These are phyloP conservation scores for Zophobas atratus DNA, from an alignment of 1,140 invertebrate species.

Conservation along the genomic window DNA sequence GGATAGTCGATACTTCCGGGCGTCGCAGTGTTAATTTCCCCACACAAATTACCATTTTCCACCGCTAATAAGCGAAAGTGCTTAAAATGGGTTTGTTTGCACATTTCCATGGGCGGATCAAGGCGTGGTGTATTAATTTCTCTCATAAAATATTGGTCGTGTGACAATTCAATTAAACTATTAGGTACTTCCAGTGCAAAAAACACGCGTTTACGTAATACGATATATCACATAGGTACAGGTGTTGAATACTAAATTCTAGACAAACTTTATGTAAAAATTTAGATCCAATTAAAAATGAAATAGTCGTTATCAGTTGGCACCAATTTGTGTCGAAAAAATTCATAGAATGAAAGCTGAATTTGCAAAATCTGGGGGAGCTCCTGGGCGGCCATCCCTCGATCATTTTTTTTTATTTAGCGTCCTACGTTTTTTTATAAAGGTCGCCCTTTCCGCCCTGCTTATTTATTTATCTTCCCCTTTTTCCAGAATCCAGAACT, in stretches of 20 bases:
- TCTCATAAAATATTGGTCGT: background rate
- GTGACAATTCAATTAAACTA: background rate
- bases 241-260: too few species aligned
- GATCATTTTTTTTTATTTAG: background rate
- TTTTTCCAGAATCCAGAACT: background rate
- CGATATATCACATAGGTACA: too few species aligned
- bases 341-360: too few species aligned
- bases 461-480: background rate
- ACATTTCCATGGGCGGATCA: background rate
- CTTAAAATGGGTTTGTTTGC: background rate
- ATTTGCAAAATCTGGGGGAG: too few species aligned
- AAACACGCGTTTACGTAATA: background rate
- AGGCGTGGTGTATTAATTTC: background rate
- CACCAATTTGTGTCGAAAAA: too few species aligned
- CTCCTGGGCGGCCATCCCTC: too few species aligned
- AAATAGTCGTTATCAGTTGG: too few species aligned
- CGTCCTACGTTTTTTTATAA: background rate
- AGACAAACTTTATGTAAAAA: too few species aligned
- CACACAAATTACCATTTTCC: background rate
- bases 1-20: background rate
- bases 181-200: background rate
- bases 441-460: background rate
- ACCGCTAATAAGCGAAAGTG: constrained; percentile 3
- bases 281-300: too few species aligned
- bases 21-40: background rate